Base-by-base conservation (phyloP, 2,797 vertebrate species). In the Intellagama lesueurii region DNA sequence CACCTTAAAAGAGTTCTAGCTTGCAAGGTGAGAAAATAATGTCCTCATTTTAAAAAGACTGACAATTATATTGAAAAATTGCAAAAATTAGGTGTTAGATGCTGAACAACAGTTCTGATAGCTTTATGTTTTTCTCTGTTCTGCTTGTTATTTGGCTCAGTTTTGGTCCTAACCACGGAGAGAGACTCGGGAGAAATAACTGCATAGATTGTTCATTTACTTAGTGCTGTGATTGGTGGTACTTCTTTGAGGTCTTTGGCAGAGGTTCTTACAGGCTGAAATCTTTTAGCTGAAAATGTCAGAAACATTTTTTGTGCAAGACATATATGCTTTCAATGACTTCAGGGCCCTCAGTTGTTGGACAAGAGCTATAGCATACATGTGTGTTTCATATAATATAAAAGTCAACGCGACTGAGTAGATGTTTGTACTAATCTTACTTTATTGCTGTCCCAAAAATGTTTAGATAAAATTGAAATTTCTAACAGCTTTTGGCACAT, bases 391-490 rank as follows among this genome's bases (percentile, higher is more conserved):
- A 83, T 24, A 16, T 66, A 66, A 66, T 22, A 28, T 30, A 77
- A 76, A 77, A 64, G 44, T 26, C 22, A 35, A 35, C 12, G 30
- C 17, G 30, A 22, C 14, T 7, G 30, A 69, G 12, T 26, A 7
- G 5, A 24, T 77, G n/a, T 22, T 78, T 89, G 87, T 87, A 91
- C 26, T 88, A 83, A 91, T 90, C 76, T 68, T 19, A 86, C 85
- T 92, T 5, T 40, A 81, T 86, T 44, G 12, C 73, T 0, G 0
- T 52, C 88, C 40, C 88, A 88, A 76, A 86, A 77, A 80, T 90
- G 30, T 16, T 70, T 91, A 89, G 69, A 88, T 64, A 92, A 86
- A 94, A 87, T 64, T 89, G 86, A 80, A 92, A 85, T 22, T 22
- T 88, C 91, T 64, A 88, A 32, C 66, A 86, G 52, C 68, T 76